Evolutionary conservation across 2,113 vertebrate species (phyloP).

Genomic region (Zeus faber): DNA sequence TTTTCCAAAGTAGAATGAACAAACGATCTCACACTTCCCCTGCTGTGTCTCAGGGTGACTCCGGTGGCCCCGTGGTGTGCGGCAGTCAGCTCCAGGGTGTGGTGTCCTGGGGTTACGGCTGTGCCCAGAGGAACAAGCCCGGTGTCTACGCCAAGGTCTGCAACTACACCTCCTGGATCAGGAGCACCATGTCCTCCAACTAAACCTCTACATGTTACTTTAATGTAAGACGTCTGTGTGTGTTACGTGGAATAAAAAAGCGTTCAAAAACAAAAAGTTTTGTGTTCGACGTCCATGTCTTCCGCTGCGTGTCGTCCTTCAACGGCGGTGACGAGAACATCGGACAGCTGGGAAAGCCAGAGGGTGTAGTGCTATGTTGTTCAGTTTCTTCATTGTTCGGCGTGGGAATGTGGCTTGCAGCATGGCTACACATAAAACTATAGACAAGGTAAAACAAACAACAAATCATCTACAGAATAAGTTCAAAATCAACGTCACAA

Average conservation of each 20-base stretch:
- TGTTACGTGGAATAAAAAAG: constrained; percentile 1
- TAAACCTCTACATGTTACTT: constrained; percentile 28
- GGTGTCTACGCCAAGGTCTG: constrained; percentile 84
- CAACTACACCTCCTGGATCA: constrained; percentile 78
- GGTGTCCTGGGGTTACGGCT: constrained; percentile 86
- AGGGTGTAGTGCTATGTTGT: too few species aligned
- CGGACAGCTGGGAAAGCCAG: too few species aligned
- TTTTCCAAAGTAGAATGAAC: too few species aligned
- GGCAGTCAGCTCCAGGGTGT: constrained; percentile 77
- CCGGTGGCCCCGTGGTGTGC: constrained; percentile 82
- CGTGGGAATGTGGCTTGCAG: too few species aligned
- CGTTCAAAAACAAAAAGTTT: background rate
- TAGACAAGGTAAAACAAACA: too few species aligned
- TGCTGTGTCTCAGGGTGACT: constrained; percentile 75
- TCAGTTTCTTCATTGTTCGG: too few species aligned
- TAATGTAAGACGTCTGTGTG: background rate
- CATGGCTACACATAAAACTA: too few species aligned
- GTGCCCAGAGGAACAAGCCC: constrained; percentile 74
- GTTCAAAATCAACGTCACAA: too few species aligned
- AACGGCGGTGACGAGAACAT: too few species aligned
- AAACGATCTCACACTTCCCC: background rate
- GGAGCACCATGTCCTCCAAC: constrained; percentile 65
- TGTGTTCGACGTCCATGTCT: too few species aligned
- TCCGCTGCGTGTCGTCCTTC: too few species aligned
- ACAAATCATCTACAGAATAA: too few species aligned